These are phyloP conservation scores for Dunckerocampus dactyliophorus DNA, from an alignment of 2,113 vertebrate genomes.

Conservation along the genomic window DNA sequence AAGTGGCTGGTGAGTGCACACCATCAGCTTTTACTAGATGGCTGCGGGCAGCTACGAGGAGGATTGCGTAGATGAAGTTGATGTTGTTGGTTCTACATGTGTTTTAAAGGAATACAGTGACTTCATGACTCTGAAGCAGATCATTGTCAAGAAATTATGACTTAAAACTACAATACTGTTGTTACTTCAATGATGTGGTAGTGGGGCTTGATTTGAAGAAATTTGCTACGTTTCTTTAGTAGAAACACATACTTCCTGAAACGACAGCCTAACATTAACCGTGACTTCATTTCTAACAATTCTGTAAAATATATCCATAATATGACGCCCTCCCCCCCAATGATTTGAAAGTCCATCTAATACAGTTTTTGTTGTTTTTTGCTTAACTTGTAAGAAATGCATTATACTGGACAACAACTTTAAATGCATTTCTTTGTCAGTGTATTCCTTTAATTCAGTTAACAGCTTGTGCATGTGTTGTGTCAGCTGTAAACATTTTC, in stretches of 20 bases:
- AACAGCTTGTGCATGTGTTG: conserved; percentile 34
- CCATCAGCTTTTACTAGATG: conserved; percentile 32
- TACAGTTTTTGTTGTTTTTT: too few relatives aligned
- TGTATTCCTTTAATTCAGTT: conserved; percentile 46
- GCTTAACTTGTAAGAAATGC: too few relatives aligned
- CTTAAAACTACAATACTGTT: too few relatives aligned
- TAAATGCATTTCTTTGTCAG: not conserved
- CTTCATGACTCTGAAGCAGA: not conserved
- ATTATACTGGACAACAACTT: too few relatives aligned
- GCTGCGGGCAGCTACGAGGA: conserved; percentile 10
- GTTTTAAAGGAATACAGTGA: conserved; percentile 35
- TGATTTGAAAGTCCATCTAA: too few relatives aligned
- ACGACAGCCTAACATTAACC: too few relatives aligned
- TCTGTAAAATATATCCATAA: not conserved
- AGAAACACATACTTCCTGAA: too few relatives aligned
- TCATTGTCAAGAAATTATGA: too few relatives aligned
- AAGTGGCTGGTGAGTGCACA: conserved; percentile 21
- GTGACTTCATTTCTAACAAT: too few relatives aligned
- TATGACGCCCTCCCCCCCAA: not conserved
- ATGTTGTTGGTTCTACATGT: not conserved
- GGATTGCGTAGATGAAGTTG: not conserved
- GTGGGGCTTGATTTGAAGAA: too few relatives aligned
- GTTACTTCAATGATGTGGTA: too few relatives aligned
- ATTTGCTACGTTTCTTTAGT: too few relatives aligned
- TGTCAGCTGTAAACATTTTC: conserved; percentile 16